Conservation (phyloP, 2,888 invertebrate species). For the Cacoxenus indagator region DNA sequence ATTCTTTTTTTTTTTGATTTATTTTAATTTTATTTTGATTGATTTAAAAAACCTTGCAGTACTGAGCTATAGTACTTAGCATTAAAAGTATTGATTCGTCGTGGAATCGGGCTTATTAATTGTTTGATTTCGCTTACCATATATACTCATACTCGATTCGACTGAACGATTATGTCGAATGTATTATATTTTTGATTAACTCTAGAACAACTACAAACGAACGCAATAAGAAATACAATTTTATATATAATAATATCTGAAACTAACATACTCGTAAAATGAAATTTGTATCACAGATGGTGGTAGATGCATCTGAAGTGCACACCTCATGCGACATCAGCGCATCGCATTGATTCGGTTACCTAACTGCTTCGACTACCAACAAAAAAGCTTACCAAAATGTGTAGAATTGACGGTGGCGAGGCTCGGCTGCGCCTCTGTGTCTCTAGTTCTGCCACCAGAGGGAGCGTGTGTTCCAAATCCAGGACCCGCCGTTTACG, state of each 20-base stretch:
- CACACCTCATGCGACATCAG: not conserved
- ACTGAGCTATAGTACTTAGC: too few species aligned
- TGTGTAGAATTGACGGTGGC: not conserved
- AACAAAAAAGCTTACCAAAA: slow-evolving; percentile 7
- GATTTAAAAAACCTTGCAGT: too few species aligned
- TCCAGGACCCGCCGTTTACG: slow-evolving; percentile 49
- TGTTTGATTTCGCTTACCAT: too few species aligned
- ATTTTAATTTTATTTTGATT: too few species aligned
- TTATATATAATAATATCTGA: not conserved
- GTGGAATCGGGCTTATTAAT: too few species aligned
- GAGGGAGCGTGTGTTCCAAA: slow-evolving; percentile 59
- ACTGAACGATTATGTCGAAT: too few species aligned
- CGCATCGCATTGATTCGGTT: not conserved
- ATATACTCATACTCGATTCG: too few species aligned
- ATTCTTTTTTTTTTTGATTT: slow-evolving; percentile 21
- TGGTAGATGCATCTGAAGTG: not conserved
- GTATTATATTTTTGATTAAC: too few species aligned
- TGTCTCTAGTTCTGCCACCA: slow-evolving; percentile 54
- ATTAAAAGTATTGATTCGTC: too few species aligned
- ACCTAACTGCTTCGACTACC: not conserved
- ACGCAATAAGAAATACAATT: not conserved
- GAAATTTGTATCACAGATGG: slow-evolving; percentile 52
- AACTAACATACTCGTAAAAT: slow-evolving; percentile 12
- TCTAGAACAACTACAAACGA: too few species aligned
- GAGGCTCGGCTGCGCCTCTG: slow-evolving; percentile 29